Evolutionary conservation across 2,113 vertebrate species (phyloP).

Genomic region (Notothenia coriiceps): DNA sequence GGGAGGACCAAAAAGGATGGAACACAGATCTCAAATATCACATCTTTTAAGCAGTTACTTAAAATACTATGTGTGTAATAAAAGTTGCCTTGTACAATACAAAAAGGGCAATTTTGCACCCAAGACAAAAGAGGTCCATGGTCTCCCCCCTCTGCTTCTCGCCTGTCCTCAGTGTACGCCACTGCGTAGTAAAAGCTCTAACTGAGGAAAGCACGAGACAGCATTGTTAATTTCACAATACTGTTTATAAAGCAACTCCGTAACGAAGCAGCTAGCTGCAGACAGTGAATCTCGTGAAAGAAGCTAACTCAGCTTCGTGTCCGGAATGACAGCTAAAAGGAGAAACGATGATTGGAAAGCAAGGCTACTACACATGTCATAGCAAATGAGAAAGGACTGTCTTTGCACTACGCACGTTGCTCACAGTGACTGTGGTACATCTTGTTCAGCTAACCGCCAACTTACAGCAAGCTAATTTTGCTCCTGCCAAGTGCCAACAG

Average conservation of each 20-base stretch:
- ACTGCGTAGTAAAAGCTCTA: constrained; percentile 10
- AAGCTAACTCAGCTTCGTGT: constrained; percentile 46
- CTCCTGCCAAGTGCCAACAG: constrained; percentile 22
- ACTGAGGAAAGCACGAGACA: not conserved
- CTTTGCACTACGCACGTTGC: not conserved
- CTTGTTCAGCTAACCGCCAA: constrained; percentile 20
- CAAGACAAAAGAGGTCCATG: not conserved
- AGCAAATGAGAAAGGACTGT: not conserved
- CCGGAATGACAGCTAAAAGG: not conserved
- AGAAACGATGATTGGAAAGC: not conserved
- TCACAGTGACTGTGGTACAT: not conserved
- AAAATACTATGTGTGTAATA: not conserved
- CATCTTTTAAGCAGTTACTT: not conserved
- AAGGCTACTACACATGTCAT: not conserved
- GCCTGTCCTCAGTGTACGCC: not conserved
- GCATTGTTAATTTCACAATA: not conserved
- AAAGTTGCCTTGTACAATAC: constrained; percentile 4
- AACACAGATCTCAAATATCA: no score
- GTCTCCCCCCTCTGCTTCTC: not conserved
- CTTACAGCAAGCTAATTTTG: constrained; percentile 44
- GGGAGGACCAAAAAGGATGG: not conserved
- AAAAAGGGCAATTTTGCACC: not conserved
- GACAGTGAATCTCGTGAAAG: constrained; percentile 1
- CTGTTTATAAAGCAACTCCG: constrained; percentile 1
- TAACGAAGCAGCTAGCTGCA: constrained; percentile 43